Percentiles rank a stretch among this genome's conserved stretches.
These are phyloP conservation scores for Calidris pygmaea DNA, from an alignment of 2,113 vertebrate species.

Conservation along the genomic window DNA sequence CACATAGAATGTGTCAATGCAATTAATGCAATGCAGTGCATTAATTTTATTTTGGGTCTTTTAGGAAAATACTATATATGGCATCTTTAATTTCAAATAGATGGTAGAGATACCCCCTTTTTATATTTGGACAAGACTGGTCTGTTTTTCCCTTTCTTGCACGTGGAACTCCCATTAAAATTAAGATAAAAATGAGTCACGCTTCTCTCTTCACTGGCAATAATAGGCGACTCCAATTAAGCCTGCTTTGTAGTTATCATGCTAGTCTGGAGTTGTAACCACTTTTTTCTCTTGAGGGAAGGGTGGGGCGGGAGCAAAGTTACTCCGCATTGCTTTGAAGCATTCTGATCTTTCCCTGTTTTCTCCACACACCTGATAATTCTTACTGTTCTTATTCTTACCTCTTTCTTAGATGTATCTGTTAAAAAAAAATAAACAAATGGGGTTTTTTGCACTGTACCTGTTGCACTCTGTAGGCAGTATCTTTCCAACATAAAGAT, in stretches of 20 bases:
- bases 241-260: not conserved
- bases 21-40: not conserved
- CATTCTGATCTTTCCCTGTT: not conserved
- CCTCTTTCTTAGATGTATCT: not conserved
- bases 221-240: not conserved
- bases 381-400: not conserved
- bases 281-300: not conserved
- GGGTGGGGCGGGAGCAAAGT: not conserved
- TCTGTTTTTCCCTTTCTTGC: not conserved
- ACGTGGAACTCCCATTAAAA: not conserved
- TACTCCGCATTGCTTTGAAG: constrained; percentile 6
- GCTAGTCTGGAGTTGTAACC: not conserved
- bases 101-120: not conserved
- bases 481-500: not conserved
- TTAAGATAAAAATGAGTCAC: not conserved
- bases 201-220: not conserved
- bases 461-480: too few relatives aligned
- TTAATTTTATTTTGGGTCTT: not conserved
- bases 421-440: not conserved
- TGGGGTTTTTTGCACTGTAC: not conserved
- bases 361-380: accelerated
- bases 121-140: not conserved
- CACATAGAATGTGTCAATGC: not conserved
- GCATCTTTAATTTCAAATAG: not conserved
- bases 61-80: not conserved